phyloP scores from a whole-genome alignment of 2,113 vertebrate genomes.

The human (Homo sapiens) region GRCh38 chr22:42841001-42841500 shows the following conservation, averaged over 20 bases:
- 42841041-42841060: neutral
- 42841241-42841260: neutral
- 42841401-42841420: neutral
- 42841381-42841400: neutral
- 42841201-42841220: neutral
- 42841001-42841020: conserved; percentile 97
- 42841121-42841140: neutral
- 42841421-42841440: neutral
- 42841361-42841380: neutral
- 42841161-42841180: fast-evolving
- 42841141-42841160: neutral
- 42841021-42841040: conserved; percentile 14
- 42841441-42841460: neutral
- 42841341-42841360: neutral
- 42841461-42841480: neutral
- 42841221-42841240: neutral
- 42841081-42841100: neutral
- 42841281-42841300: neutral
- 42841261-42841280: neutral
- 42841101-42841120: neutral
- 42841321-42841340: neutral
- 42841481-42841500: neutral
- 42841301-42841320: neutral
- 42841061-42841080: neutral
- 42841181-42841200: neutral